Percentiles rank a stretch among this genome's conserved stretches.
Conservation (phyloP, 2,113 vertebrate species). For the Hippocampus abdominalis region DNA sequence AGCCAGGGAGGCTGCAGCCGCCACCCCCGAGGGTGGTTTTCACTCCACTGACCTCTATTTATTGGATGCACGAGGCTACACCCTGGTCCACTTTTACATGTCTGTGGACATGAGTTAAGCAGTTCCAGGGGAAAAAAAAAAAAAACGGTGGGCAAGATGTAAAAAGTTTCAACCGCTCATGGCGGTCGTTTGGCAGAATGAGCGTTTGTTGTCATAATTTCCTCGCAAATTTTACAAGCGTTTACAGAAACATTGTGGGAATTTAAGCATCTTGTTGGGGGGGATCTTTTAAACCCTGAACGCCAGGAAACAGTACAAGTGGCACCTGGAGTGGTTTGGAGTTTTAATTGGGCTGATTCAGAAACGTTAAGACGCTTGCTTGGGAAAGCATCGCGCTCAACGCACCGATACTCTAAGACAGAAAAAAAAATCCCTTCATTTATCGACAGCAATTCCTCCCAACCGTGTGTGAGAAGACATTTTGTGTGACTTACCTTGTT, state of each 20-base stretch:
- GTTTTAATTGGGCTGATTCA: too few relatives aligned
- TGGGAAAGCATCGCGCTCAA: too few relatives aligned
- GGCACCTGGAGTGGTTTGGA: neutral
- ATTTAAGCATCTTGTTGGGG: neutral
- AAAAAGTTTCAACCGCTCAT: constrained; percentile 10
- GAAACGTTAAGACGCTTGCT: too few relatives aligned
- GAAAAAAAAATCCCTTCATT: too few relatives aligned
- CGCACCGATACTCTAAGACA: too few relatives aligned
- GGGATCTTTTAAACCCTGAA: neutral
- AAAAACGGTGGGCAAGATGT: neutral
- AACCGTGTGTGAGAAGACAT: too few relatives aligned
- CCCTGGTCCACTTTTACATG: constrained; percentile 10
- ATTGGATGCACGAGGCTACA: constrained; percentile 21
- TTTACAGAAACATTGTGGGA: neutral
- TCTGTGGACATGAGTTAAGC: constrained; percentile 1
- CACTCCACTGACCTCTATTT: constrained; percentile 33
- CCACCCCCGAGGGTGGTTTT: constrained; percentile 28
- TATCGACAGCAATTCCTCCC: too few relatives aligned
- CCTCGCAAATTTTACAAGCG: constrained; percentile 15
- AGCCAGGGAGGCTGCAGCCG: constrained; percentile 34
- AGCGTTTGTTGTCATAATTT: constrained; percentile 2
- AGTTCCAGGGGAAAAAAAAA: constrained; percentile 16
- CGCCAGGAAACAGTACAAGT: neutral
- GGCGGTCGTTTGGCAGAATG: constrained; percentile 19
- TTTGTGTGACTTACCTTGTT: too few relatives aligned